Evolutionary conservation across 2,797 vertebrate genomes (phyloP).

Genomic region (Acropternis orthonyx): DNA sequence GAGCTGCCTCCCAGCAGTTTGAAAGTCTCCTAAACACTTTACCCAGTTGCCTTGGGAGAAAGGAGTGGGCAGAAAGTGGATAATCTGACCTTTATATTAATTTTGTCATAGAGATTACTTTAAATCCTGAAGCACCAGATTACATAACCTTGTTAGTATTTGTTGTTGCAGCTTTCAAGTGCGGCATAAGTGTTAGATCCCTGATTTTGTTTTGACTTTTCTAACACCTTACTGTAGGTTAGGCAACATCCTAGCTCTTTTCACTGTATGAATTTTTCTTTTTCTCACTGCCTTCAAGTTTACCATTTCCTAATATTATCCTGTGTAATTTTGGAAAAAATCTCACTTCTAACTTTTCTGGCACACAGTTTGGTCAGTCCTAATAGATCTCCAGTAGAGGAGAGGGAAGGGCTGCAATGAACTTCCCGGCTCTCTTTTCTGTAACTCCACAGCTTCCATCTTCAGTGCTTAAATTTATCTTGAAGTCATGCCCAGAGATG

Average conservation of each 20-base stretch:
- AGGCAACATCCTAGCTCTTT: not conserved
- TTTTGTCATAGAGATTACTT: conserved; percentile 10
- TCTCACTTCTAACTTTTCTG: not conserved
- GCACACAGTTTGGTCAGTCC: not conserved
- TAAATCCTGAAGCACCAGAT: not conserved
- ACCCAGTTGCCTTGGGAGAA: not conserved
- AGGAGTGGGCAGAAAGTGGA: not conserved
- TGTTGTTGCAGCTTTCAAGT: not conserved
- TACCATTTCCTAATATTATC: not conserved
- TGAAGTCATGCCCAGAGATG: not conserved
- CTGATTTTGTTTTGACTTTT: not conserved
- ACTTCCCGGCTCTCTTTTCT: not conserved
- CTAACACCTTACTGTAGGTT: not conserved
- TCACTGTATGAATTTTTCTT: not conserved
- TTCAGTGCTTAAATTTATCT: not conserved
- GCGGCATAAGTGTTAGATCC: not conserved
- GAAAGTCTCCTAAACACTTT: not conserved
- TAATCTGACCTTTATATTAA: conserved; percentile 20
- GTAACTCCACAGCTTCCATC: not conserved
- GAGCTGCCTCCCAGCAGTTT: not conserved
- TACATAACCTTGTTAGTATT: not conserved
- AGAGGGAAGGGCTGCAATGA: not conserved
- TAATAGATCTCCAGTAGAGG: not conserved
- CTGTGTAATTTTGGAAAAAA: not conserved
- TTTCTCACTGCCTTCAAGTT: not conserved